Evolutionary conservation across 2,113 vertebrate species (phyloP).

Genomic region (Alligator sinensis): DNA sequence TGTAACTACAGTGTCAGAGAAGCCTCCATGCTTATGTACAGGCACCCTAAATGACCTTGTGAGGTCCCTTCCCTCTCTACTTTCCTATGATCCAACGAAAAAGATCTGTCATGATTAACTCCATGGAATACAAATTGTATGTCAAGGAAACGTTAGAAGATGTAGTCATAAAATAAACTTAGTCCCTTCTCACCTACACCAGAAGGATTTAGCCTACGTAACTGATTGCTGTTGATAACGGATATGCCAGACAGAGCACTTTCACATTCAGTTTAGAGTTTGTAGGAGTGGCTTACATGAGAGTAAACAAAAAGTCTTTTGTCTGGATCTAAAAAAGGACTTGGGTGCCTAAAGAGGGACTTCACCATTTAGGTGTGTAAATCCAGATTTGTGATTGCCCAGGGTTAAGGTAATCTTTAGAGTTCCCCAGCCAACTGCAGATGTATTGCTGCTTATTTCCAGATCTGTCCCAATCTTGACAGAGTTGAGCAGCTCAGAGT

Average conservation of each 20-base stretch:
- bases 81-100: not conserved
- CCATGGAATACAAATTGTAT: not conserved
- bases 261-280: not conserved
- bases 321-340: not conserved
- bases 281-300: not conserved
- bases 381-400: too few species aligned
- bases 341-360: too few species aligned
- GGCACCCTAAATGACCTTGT: too few species aligned
- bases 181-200: not conserved
- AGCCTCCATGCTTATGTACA: too few species aligned
- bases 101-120: not conserved
- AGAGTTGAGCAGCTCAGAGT: too few species aligned
- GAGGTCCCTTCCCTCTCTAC: not conserved
- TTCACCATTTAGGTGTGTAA: too few species aligned
- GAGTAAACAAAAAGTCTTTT: not conserved
- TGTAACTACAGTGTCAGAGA: too few species aligned
- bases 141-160: not conserved
- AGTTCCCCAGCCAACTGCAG: too few species aligned
- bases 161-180: not conserved
- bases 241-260: not conserved
- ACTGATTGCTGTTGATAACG: not conserved
- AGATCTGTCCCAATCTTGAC: too few species aligned
- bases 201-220: not conserved
- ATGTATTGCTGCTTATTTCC: too few species aligned
- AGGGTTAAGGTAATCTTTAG: too few species aligned